Conservation (phyloP, 2,888 invertebrate genomes). For the Pimpla rufipes region DNA sequence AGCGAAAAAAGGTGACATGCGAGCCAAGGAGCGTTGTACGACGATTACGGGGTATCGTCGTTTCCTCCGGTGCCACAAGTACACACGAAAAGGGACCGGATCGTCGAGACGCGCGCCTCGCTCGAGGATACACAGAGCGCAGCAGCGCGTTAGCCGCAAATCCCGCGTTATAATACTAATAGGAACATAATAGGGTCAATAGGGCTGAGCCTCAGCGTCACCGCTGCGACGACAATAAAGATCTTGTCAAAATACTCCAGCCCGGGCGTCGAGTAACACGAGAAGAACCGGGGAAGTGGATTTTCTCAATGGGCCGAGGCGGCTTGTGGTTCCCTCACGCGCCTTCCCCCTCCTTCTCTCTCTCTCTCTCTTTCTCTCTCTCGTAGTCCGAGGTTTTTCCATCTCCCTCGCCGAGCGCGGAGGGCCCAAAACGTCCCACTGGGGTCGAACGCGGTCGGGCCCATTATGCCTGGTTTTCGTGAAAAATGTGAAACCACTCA, state of each 20-base stretch:
- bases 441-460: conserved; percentile 57
- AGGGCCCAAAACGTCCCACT: conserved; percentile 11
- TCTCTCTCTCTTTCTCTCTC: conserved; percentile 27
- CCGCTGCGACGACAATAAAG: conserved; percentile 81
- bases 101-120: conserved; percentile 46
- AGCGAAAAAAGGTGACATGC: neutral
- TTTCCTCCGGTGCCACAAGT: neutral
- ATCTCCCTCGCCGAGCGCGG: conserved; percentile 40
- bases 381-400: conserved; percentile 60
- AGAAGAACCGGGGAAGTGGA: conserved; percentile 84
- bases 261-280: conserved; percentile 79
- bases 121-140: conserved; percentile 66
- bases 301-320: conserved; percentile 80
- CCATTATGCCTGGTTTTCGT: conserved; percentile 79
- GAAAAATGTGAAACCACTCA: conserved; percentile 80
- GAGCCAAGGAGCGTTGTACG: neutral
- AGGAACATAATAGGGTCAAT: conserved; percentile 85
- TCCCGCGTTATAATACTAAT: conserved; percentile 85
- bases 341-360: conserved; percentile 12
- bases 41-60: conserved; percentile 3
- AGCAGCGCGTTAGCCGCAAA: conserved; percentile 78
- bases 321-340: conserved; percentile 48
- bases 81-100: neutral
- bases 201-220: conserved; percentile 80
- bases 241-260: conserved; percentile 84